Evolutionary conservation across 2,888 invertebrate species (phyloP).

Genomic region (Enchytraeus crypticus): DNA sequence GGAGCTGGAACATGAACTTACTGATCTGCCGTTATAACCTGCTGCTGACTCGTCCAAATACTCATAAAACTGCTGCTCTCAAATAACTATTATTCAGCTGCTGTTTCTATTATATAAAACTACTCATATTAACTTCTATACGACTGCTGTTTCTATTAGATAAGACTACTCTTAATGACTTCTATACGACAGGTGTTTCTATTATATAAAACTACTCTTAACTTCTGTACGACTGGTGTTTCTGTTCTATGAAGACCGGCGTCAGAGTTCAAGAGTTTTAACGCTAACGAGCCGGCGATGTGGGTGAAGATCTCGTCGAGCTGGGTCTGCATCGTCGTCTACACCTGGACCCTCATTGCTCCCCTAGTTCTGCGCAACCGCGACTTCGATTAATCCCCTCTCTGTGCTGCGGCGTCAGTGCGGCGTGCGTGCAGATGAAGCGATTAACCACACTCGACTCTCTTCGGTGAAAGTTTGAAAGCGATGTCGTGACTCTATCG

Average conservation of each 20-base stretch:
- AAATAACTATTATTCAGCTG: too few relatives aligned
- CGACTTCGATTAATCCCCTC: constrained; percentile 18
- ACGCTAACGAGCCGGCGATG: constrained; percentile 67
- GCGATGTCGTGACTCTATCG: too few relatives aligned
- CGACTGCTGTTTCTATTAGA: background rate
- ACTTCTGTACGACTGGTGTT: too few relatives aligned
- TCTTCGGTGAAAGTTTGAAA: too few relatives aligned
- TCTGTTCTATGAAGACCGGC: constrained; percentile 7
- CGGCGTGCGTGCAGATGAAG: too few relatives aligned
- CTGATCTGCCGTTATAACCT: too few relatives aligned
- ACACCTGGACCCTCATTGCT: constrained; percentile 87
- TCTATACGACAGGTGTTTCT: background rate
- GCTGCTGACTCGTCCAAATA: too few relatives aligned
- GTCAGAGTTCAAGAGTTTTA: constrained; percentile 9
- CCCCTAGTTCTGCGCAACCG: constrained; percentile 62
- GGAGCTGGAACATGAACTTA: too few relatives aligned
- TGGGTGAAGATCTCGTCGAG: constrained; percentile 97
- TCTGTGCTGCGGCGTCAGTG: too few relatives aligned
- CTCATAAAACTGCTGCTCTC: too few relatives aligned
- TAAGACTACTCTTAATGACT: background rate
- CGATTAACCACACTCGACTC: too few relatives aligned
- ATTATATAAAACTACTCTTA: too few relatives aligned
- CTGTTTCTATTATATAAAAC: background rate
- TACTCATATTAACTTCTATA: background rate
- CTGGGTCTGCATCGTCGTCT: constrained; percentile 85